phyloP scores from a whole-genome alignment of 1,140 invertebrate genomes.

The Drepana arcuata region DNA sequence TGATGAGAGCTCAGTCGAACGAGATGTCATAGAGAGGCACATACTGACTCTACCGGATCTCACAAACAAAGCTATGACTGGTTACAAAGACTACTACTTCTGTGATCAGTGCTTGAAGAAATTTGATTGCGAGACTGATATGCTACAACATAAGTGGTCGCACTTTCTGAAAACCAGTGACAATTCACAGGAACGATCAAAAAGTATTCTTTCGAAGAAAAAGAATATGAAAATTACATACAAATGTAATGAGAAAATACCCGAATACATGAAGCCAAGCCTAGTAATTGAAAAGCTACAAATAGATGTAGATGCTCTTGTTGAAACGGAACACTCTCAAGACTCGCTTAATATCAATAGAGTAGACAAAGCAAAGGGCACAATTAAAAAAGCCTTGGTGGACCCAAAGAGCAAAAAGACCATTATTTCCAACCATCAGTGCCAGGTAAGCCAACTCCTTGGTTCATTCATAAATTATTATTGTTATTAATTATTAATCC shows the following conservation, averaged over 20 bases:
- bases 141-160: constrained; percentile 51
- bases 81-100: constrained; percentile 48
- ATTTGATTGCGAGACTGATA: constrained; percentile 39
- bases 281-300: constrained; percentile 29
- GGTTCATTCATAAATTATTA: too few species aligned
- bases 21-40: constrained; percentile 31
- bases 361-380: constrained; percentile 10
- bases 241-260: constrained; percentile 30
- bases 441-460: constrained; percentile 36
- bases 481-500: too few species aligned
- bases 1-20: constrained; percentile 29
- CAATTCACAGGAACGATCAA: constrained; percentile 21
- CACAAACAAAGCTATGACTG: constrained; percentile 30
- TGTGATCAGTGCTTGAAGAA: constrained; percentile 44
- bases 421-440: constrained; percentile 38
- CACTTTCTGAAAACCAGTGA: constrained; percentile 37
- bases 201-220: constrained; percentile 6
- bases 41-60: constrained; percentile 32
- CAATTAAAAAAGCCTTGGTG: constrained; percentile 25
- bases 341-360: constrained; percentile 15
- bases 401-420: constrained; percentile 37
- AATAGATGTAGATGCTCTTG: constrained; percentile 2
- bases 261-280: constrained; percentile 28
- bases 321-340: not conserved
- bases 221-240: constrained; percentile 20